phyloP scores from a whole-genome alignment of 2,113 vertebrate species.

The Oncorhynchus gorbuscha region DNA sequence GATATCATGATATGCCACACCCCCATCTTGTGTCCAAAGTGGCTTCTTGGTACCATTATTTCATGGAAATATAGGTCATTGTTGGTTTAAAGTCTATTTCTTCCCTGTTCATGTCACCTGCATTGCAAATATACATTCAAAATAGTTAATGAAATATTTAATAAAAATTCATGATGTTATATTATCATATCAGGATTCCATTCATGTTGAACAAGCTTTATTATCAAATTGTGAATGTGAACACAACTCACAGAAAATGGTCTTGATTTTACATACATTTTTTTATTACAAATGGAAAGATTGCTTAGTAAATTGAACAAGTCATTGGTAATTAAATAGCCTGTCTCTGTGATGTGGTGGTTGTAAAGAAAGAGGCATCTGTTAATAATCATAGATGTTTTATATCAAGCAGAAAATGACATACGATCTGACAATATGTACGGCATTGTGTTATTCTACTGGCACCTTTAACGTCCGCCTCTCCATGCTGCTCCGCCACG shows the following conservation, averaged over 20 bases:
- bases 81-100: too few species aligned
- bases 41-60: too few species aligned
- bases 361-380: background rate
- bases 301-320: background rate
- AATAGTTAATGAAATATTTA: background rate
- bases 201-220: background rate
- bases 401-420: slow-evolving; percentile 26
- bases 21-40: too few species aligned
- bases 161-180: background rate
- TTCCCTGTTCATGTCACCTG: too few species aligned
- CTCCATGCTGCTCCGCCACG: background rate
- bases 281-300: slow-evolving; percentile 61
- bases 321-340: slow-evolving; percentile 45
- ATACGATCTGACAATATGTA: slow-evolving; percentile 38
- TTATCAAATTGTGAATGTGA: slow-evolving; percentile 2
- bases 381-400: slow-evolving; percentile 4
- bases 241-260: background rate
- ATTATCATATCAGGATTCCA: background rate
- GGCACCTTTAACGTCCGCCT: slow-evolving; percentile 27
- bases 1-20: too few species aligned
- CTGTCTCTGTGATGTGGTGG: background rate
- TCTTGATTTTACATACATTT: slow-evolving; percentile 16
- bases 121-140: too few species aligned
- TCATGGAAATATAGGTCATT: too few species aligned
- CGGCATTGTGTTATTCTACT: slow-evolving; percentile 33